phyloP scores from a whole-genome alignment of 2,888 invertebrate genomes.

The Sicus ferrugineus region DNA sequence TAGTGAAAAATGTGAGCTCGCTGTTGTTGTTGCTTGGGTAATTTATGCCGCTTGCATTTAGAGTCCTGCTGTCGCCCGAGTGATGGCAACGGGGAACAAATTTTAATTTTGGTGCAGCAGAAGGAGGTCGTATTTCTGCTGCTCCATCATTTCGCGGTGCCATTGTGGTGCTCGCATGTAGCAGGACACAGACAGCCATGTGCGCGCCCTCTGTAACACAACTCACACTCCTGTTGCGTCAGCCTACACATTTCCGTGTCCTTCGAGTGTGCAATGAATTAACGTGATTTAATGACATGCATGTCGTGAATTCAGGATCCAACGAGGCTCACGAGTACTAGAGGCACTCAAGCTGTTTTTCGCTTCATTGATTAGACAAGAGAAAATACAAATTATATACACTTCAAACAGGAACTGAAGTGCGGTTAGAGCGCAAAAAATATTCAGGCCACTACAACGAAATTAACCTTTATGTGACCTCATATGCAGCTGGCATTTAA shows the following conservation, averaged over 20 bases:
- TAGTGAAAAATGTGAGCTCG: neutral
- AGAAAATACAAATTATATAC: neutral
- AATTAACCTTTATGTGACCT: no score
- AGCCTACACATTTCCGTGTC: neutral
- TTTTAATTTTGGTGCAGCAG: constrained; percentile 1
- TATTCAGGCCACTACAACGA: no score
- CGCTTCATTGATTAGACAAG: neutral
- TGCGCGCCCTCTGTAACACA: neutral
- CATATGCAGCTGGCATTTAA: no score
- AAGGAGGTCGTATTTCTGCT: no score
- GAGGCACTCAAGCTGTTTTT: no score
- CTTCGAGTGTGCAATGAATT: constrained; percentile 30
- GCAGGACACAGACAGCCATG: no score
- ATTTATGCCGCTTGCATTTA: neutral
- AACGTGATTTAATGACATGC: constrained; percentile 39
- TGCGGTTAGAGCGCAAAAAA: no score
- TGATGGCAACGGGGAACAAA: neutral
- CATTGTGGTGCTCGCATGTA: no score
- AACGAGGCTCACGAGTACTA: neutral
- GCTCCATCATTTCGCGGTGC: no score
- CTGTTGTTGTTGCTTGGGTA: neutral
- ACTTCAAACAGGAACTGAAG: no score
- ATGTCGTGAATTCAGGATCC: constrained; percentile 36
- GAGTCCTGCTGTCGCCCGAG: neutral
- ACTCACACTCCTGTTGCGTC: neutral